A percentile compares a stretch with the other conserved stretches of the same genome.
Conservation (phyloP, 2,888 invertebrate genomes). For the Ptilodon capucinus region DNA sequence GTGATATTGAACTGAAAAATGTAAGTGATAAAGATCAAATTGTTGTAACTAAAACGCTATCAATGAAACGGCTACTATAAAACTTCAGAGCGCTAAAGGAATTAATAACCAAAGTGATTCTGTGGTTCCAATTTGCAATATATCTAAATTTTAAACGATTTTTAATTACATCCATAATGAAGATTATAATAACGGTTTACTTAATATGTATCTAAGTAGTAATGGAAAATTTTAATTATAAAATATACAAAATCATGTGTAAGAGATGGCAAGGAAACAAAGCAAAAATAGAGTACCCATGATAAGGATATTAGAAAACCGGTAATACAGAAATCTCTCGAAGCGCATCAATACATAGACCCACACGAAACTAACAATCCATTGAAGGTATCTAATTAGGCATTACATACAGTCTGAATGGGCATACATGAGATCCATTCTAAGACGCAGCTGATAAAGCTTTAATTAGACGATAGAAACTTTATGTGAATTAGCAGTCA, state of each 20-base stretch:
- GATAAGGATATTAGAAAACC: too few relatives aligned
- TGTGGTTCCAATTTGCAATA: not conserved
- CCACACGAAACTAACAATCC: constrained; percentile 61
- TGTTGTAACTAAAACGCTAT: too few relatives aligned
- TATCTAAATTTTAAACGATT: not conserved
- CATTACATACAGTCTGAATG: constrained; percentile 58
- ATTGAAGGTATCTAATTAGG: constrained; percentile 69
- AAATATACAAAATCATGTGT: too few relatives aligned
- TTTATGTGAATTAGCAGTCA: constrained; percentile 39
- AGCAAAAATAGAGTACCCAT: too few relatives aligned
- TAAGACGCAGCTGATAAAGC: constrained; percentile 64
- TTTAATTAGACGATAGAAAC: constrained; percentile 59
- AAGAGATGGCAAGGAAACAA: too few relatives aligned
- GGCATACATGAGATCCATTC: constrained; percentile 62
- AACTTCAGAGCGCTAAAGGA: not conserved
- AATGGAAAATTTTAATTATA: too few relatives aligned
- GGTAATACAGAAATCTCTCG: constrained; percentile 29
- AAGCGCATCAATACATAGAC: constrained; percentile 18
- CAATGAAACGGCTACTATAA: too few relatives aligned
- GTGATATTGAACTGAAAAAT: too few relatives aligned
- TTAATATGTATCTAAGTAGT: too few relatives aligned
- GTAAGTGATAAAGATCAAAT: too few relatives aligned
- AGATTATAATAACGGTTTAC: too few relatives aligned
- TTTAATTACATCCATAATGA: too few relatives aligned
- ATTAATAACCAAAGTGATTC: not conserved